Base-by-base conservation (phyloP, 2,888 invertebrate species). In the Biston betularia region DNA sequence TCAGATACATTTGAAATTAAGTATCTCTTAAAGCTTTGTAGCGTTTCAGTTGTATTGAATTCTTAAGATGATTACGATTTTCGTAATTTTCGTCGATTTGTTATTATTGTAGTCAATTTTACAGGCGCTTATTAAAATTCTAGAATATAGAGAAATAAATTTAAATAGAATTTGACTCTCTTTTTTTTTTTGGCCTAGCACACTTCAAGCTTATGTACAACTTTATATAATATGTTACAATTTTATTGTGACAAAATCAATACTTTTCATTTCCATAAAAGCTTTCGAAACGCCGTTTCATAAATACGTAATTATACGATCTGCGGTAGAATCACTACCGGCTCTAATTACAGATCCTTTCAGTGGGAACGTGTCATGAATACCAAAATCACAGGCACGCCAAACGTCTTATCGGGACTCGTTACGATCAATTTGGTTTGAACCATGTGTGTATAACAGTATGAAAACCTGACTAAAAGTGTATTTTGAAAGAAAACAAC, bases 281-380 rank as follows among this genome's bases (percentile, higher is more conserved):
- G 50, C 52, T 61, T 72, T 70, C 67, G 54, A 69, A 72, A 68
- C 50, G 65, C 58, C 40, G 55, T 65, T 67, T 65, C 66, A 69
- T 68, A 72, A 80, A 74, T 80, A 75, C 66, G 61, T 74, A 72
- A 78, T 74, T 56, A 68, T 49, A 65, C 57, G 15, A 56, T 65
- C 42, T 15, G 45, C 69, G 74, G 71, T 75, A 75, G 79, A 85
- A 83, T 82, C 83, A 80, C 76, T 73, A 73, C 67, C 76, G 64
- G 63, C 73, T 71, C 73, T 75, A 80, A 81, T 81, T 82, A 78
- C 71, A 44, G 64, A 58, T 64, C 66, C 69, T 72, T 78, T 74
- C 79, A 83, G 85, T 82, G 82, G 81, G 76, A 75, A 74, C 80
- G 79, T 78, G 80, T 78, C 77, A 71, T 75, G 81, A 82, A 83